Conservation (phyloP, 2,888 invertebrate genomes). For the Tipula confusa region DNA sequence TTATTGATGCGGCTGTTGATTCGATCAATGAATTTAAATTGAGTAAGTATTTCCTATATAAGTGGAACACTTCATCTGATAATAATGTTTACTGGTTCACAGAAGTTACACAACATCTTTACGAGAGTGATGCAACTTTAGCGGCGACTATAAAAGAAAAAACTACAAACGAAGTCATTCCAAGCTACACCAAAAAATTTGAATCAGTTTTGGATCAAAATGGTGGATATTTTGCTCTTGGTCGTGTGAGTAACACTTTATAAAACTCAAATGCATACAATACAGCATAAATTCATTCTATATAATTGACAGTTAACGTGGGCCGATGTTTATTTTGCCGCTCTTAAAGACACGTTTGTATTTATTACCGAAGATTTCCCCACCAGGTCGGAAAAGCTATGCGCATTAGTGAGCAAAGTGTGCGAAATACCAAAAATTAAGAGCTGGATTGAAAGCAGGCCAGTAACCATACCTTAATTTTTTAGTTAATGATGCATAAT, state of each 20-base stretch:
- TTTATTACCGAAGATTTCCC: not conserved
- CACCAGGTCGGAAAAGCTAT: not conserved
- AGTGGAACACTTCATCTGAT: constrained; percentile 36
- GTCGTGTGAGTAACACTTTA: not conserved
- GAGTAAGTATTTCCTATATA: constrained; percentile 36
- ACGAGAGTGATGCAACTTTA: not conserved
- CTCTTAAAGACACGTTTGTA: not conserved
- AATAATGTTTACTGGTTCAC: not conserved
- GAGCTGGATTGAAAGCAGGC: constrained; percentile 55
- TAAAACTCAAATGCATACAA: no score
- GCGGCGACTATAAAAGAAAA: not conserved
- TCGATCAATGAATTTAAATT: not conserved
- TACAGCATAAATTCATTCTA: no score
- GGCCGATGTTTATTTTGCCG: constrained; percentile 49
- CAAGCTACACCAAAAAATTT: not conserved
- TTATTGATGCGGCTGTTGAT: not conserved
- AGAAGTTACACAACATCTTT: not conserved
- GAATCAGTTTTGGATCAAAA: not conserved
- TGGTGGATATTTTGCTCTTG: not conserved
- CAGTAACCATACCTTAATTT: constrained; percentile 38
- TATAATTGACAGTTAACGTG: not conserved
- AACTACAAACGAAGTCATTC: not conserved
- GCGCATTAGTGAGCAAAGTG: constrained; percentile 43
- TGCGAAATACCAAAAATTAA: constrained; percentile 52
- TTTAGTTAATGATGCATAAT: no score